Evolutionary conservation across 2,888 invertebrate species (phyloP).

Genomic region (Tyria jacobaeae): DNA sequence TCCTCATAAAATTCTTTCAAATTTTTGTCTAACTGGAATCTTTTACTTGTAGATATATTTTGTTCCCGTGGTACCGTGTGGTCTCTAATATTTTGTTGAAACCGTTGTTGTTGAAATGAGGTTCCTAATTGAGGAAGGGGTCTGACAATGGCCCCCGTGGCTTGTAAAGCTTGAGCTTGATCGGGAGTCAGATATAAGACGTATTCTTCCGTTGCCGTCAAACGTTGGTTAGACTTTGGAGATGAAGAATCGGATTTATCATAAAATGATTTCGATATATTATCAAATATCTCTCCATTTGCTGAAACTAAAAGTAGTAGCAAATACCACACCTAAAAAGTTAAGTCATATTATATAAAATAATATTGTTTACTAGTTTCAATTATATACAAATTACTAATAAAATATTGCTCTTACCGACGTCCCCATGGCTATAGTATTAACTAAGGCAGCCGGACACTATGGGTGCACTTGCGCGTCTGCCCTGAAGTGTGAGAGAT

Average conservation of each 20-base stretch:
- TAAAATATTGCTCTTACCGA: constrained; percentile 55
- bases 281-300: constrained; percentile 54
- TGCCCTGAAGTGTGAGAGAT: constrained; percentile 57
- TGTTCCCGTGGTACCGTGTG: constrained; percentile 29
- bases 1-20: constrained; percentile 38
- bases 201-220: constrained; percentile 64
- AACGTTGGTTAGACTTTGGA: constrained; percentile 33
- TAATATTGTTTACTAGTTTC: background rate
- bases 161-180: constrained; percentile 68
- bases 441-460: constrained; percentile 52
- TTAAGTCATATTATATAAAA: constrained; percentile 10
- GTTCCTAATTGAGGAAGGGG: constrained; percentile 45
- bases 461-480: constrained; percentile 51
- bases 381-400: background rate
- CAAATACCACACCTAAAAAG: constrained; percentile 61
- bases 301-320: constrained; percentile 52
- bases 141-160: constrained; percentile 56
- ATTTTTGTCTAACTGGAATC: constrained; percentile 20
- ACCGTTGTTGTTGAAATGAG: constrained; percentile 34
- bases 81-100: constrained; percentile 33
- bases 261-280: constrained; percentile 61
- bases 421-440: constrained; percentile 59
- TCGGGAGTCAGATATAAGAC: constrained; percentile 72
- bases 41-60: constrained; percentile 26
- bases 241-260: constrained; percentile 34